Evolutionary conservation across 2,113 vertebrate species (phyloP).

Genomic region (Leiothrix lutea): DNA sequence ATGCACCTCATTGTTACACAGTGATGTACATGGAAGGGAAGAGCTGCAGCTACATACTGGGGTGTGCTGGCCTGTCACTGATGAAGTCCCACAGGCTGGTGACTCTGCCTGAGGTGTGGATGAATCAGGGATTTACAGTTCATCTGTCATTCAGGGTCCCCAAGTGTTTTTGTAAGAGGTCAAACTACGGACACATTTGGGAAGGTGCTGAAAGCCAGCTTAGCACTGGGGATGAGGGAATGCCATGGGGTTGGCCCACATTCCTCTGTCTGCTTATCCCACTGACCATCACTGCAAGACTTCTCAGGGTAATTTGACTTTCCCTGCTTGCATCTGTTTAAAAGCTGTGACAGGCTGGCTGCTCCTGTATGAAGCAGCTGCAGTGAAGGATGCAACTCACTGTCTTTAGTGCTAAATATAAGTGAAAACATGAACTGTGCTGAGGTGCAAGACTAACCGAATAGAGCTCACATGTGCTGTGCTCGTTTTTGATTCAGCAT

Average conservation of each 20-base stretch:
- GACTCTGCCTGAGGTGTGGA: not conserved
- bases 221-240: not conserved
- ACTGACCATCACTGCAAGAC: not conserved
- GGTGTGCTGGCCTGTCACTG: not conserved
- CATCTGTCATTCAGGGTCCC: not conserved
- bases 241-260: not conserved
- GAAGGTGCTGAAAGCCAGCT: not conserved
- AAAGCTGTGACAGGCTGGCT: not conserved
- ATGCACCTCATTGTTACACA: not conserved
- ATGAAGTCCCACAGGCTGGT: not conserved
- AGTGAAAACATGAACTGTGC: conserved; percentile 1
- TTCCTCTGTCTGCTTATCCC: not conserved
- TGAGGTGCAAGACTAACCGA: not conserved
- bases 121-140: not conserved
- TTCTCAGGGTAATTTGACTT: not conserved
- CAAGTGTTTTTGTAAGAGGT: not conserved
- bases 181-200: not conserved
- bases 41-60: not conserved
- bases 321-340: not conserved
- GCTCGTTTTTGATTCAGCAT: conserved; percentile 25
- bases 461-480: conserved; percentile 9
- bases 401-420: not conserved
- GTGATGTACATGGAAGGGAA: not conserved
- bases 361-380: not conserved
- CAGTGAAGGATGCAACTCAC: not conserved